Evolutionary conservation across 2,888 invertebrate genomes (phyloP), one percentile per base, ranked within the genome.

Genomic region (Sthenelais limicola): DNA sequence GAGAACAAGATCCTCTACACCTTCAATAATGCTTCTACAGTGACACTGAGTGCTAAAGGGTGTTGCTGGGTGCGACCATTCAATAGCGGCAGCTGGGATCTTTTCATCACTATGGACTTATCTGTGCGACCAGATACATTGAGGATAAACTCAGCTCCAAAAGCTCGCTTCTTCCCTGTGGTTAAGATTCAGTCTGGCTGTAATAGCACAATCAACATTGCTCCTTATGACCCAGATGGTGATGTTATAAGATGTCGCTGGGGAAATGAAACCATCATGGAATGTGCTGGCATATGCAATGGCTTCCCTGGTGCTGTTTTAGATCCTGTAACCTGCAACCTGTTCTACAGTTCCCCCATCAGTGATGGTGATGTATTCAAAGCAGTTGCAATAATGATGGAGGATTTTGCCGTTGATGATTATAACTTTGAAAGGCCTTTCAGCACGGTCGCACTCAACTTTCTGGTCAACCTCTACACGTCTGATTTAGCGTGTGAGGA

Each of bases 261-360:
- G 56, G 56, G 56, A n/a, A 56, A 56, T 32, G 24, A 28, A 28
- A 30, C 56, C 3, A 52, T 30, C 3, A 52, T 28, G 32, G 56
- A 56, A 33, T 56, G 56, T 28, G 21, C n/a, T 56, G 56, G 56
- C 32, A 56, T 56, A 24, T 56, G 56, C 33, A 32, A 56, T 56
- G 56, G 56, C 30, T 56, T 56, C 33, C 56, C 56, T 56, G 32
- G 32, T 24, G 56, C 56, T 56, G 56, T 56, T 32, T 33, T 56
- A 7, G 32, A 56, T 56, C 32, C 30, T 18, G 5, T 15, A 30
- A 56, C 28, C 3, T 56, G 56, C 33, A 7, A 18, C 3, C 33
- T 56, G 32, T 21, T 18, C 3, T 56, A 56, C 33, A 18, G 33
- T 32, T 56, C 56, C n/a, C n/a, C n/a, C 18, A 56, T 3, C 1